Conservation (phyloP, 2,113 vertebrate species). For the Psammodynastes pulverulentus region DNA sequence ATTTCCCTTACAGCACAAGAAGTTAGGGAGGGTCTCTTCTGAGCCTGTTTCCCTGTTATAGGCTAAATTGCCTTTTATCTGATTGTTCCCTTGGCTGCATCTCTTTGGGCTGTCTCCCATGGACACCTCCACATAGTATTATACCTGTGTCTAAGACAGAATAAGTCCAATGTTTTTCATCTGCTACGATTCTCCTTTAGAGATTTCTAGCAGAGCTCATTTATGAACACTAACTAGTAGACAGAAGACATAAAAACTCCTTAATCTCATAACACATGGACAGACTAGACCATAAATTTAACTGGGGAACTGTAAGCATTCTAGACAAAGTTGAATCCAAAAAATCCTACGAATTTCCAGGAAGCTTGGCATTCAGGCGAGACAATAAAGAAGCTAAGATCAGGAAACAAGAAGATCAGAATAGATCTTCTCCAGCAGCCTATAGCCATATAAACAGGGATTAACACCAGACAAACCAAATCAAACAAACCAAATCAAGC, state of each 20-base stretch:
- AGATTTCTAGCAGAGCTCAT: background rate
- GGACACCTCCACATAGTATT: background rate
- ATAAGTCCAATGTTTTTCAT: background rate
- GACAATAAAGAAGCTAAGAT: background rate
- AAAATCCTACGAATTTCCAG: background rate
- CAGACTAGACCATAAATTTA: background rate
- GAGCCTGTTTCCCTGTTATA: background rate
- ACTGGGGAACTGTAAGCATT: background rate
- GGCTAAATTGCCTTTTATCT: background rate
- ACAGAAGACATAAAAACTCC: background rate
- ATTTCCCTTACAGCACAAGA: background rate
- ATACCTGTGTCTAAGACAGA: background rate
- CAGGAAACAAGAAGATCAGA: background rate
- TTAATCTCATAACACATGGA: background rate
- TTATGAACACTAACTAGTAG: background rate
- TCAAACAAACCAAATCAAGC: background rate
- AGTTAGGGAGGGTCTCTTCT: background rate
- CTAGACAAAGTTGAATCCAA: background rate
- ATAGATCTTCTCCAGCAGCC: background rate
- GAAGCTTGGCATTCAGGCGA: background rate
- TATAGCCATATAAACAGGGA: background rate
- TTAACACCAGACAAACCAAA: background rate
- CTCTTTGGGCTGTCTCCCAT: background rate
- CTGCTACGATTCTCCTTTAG: background rate
- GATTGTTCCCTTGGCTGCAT: background rate